These are phyloP conservation scores for Eilema caniola DNA, from an alignment of 2,888 invertebrate species.

Conservation along the genomic window DNA sequence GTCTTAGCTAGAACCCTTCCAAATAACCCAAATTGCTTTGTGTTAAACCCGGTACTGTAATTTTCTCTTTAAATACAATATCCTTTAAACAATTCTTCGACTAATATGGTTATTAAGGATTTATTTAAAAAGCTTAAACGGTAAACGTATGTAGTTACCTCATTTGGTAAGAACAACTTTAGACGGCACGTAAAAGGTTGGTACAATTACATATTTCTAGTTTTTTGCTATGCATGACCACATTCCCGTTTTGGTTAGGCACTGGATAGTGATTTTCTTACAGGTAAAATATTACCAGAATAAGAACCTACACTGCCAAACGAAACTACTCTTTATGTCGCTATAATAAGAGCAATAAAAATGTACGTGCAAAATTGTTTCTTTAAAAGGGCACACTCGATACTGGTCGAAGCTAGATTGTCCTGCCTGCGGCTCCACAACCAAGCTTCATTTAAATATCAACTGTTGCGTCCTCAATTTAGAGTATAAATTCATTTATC, in stretches of 20 bases:
- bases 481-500: conserved; percentile 53
- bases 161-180: conserved; percentile 22
- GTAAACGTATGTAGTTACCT: conserved; percentile 4
- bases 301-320: conserved; percentile 21
- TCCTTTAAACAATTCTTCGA: not conserved
- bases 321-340: conserved; percentile 48
- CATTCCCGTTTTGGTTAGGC: conserved; percentile 67
- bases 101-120: not conserved
- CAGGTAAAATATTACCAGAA: conserved; percentile 39
- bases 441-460: conserved; percentile 42
- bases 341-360: conserved; percentile 38
- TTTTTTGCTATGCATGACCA: conserved; percentile 55
- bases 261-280: conserved; percentile 62
- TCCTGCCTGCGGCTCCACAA: conserved; percentile 58
- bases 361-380: conserved; percentile 46
- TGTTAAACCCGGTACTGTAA: too few relatives aligned
- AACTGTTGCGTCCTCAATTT: conserved; percentile 47
- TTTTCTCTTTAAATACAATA: not conserved
- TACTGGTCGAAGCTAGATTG: conserved; percentile 70
- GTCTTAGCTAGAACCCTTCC: too few relatives aligned
- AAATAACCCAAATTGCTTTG: too few relatives aligned
- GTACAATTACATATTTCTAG: conserved; percentile 39
- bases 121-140: conserved; percentile 22
- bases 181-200: conserved; percentile 19
- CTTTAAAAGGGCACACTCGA: conserved; percentile 66